phyloP scores from a whole-genome alignment of 2,888 invertebrate genomes.

The Neuroscelio doddi region DNA sequence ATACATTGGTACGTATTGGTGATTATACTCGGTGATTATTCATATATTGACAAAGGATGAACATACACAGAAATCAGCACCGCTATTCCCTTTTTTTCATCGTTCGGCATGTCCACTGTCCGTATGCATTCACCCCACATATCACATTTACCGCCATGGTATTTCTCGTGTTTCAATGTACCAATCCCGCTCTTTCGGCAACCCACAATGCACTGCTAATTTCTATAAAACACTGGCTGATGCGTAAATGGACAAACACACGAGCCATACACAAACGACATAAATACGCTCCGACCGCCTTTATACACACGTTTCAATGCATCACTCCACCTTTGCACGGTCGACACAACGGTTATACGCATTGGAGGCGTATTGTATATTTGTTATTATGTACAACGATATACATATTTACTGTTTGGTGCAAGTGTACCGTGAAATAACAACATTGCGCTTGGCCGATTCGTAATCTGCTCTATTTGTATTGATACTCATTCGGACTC shows the following conservation, averaged over 20 bases:
- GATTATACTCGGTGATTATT: slow-evolving; percentile 69
- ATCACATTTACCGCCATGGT: slow-evolving; percentile 6
- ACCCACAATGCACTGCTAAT: slow-evolving; percentile 70
- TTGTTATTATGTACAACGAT: slow-evolving; percentile 8
- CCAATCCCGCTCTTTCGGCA: slow-evolving; percentile 64
- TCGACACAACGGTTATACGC: slow-evolving; percentile 17
- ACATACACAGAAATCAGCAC: slow-evolving; percentile 61
- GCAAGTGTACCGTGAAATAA: slow-evolving; percentile 55
- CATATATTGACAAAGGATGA: slow-evolving; percentile 68
- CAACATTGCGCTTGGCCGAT: slow-evolving; percentile 55
- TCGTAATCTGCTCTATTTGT: slow-evolving; percentile 45
- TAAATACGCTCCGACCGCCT: slow-evolving; percentile 44
- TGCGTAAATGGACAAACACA: slow-evolving; percentile 70
- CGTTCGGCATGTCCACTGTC: slow-evolving; percentile 21
- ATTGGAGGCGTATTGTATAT: slow-evolving; percentile 21
- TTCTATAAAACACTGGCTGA: slow-evolving; percentile 68
- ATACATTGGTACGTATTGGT: slow-evolving; percentile 48
- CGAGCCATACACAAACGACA: slow-evolving; percentile 40
- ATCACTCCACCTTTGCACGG: slow-evolving; percentile 25
- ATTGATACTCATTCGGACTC: slow-evolving; percentile 10
- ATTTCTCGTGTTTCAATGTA: slow-evolving; percentile 63
- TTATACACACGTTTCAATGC: slow-evolving; percentile 28
- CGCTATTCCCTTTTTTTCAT: slow-evolving; percentile 45
- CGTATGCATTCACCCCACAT: slow-evolving; percentile 28
- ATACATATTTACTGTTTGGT: slow-evolving; percentile 22